These are phyloP conservation scores for Rhynchomys soricoides DNA, from an alignment of 2,113 vertebrate genomes.

Conservation along the genomic window DNA sequence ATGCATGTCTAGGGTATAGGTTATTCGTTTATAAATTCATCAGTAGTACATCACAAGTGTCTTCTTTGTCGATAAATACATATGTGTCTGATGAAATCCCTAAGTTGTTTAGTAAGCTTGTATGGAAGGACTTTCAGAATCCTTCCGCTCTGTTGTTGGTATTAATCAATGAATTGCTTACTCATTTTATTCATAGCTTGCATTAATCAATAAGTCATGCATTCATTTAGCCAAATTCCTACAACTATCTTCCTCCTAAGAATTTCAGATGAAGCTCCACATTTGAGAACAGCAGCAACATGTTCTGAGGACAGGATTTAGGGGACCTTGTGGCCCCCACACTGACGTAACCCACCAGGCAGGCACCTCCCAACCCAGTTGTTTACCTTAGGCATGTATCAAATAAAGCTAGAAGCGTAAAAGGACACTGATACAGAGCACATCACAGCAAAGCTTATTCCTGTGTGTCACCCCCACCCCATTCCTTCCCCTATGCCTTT, in stretches of 20 bases:
- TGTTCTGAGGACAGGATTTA: background rate
- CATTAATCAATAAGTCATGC: background rate
- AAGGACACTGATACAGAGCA: background rate
- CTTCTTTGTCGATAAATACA: background rate
- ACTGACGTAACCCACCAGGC: background rate
- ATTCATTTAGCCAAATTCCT: background rate
- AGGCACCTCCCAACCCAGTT: background rate
- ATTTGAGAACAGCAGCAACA: background rate
- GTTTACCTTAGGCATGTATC: background rate
- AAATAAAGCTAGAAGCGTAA: slow-evolving; percentile 35
- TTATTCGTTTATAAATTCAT: background rate
- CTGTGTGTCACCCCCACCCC: background rate
- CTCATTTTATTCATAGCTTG: background rate
- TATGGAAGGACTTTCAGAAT: background rate
- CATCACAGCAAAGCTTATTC: background rate
- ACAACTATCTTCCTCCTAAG: slow-evolving; percentile 7
- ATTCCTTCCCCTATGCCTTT: too few species aligned
- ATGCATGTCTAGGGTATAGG: background rate
- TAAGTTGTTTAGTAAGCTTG: background rate
- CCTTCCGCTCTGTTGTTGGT: background rate
- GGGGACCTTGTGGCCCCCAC: background rate
- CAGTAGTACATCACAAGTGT: background rate
- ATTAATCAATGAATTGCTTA: background rate
- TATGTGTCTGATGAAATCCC: background rate
- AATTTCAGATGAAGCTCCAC: slow-evolving; percentile 4